A percentile compares a stretch with the other conserved stretches of the same genome.
Conservation (phyloP, 2,888 invertebrate species). For the Drosophila monieri region DNA sequence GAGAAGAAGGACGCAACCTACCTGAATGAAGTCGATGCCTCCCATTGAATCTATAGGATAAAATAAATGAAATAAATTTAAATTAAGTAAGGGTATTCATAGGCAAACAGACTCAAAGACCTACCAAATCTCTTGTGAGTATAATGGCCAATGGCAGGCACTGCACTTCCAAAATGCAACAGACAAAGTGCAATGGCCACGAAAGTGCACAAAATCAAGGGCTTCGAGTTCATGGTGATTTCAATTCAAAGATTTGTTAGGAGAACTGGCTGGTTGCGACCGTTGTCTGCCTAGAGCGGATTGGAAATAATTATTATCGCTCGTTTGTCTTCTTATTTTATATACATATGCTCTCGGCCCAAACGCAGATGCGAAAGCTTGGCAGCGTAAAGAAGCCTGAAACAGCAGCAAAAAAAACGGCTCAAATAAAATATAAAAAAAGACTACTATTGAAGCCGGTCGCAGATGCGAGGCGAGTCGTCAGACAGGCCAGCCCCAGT, state of each 20-base stretch:
- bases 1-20: constrained; percentile 70
- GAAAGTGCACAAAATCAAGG: constrained; percentile 55
- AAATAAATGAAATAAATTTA: background rate
- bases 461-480: constrained; percentile 40
- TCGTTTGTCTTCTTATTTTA: constrained; percentile 74
- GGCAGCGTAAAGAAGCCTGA: constrained; percentile 64
- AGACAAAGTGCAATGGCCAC: constrained; percentile 59
- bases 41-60: constrained; percentile 64
- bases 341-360: constrained; percentile 70
- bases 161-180: constrained; percentile 60
- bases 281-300: constrained; percentile 55
- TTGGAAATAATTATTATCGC: constrained; percentile 66
- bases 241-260: background rate
- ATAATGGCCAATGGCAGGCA: constrained; percentile 81
- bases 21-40: constrained; percentile 86
- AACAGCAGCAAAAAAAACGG: constrained; percentile 38
- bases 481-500: constrained; percentile 41
- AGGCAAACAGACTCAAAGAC: constrained; percentile 3
- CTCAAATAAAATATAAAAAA: constrained; percentile 17
- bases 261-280: constrained; percentile 47
- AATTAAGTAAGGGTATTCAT: background rate
- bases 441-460: constrained; percentile 55
- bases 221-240: constrained; percentile 61
- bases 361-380: constrained; percentile 71
- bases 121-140: constrained; percentile 82